Conservation (phyloP, 2,113 vertebrate species). For the Python bivittatus region DNA sequence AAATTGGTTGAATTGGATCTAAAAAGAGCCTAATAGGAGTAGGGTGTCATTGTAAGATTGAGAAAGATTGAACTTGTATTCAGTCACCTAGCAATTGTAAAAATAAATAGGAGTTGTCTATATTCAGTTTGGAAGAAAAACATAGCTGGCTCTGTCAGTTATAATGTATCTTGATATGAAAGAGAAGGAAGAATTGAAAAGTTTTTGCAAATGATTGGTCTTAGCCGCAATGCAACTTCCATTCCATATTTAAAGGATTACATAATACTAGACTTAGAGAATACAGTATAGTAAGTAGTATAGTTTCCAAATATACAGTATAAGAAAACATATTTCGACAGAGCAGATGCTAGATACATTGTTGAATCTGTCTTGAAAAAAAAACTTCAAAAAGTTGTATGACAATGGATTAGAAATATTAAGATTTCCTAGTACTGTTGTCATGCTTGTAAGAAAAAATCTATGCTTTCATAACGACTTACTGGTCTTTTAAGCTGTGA, state of each 20-base stretch:
- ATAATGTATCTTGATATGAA: neutral
- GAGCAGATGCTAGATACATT: neutral
- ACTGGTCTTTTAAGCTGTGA: neutral
- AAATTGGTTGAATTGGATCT: neutral
- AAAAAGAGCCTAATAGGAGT: neutral
- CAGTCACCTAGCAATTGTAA: neutral
- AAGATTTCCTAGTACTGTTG: neutral
- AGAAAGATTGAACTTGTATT: neutral
- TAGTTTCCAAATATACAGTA: neutral
- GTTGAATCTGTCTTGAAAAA: neutral
- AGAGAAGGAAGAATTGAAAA: neutral
- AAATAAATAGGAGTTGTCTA: neutral
- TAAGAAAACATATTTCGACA: neutral
- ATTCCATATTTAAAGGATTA: constrained; percentile 14
- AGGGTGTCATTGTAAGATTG: neutral
- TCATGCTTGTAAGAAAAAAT: neutral
- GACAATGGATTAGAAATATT: neutral
- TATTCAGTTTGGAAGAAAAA: neutral
- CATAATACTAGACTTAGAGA: accelerated
- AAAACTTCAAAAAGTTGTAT: neutral
- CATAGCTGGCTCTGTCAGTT: neutral
- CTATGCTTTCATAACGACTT: neutral
- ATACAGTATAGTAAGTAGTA: neutral
- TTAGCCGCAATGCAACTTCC: neutral
- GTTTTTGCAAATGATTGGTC: neutral